Evolutionary conservation across 2,797 vertebrate species (phyloP).

Genomic region (Fistularia tabacaria): DNA sequence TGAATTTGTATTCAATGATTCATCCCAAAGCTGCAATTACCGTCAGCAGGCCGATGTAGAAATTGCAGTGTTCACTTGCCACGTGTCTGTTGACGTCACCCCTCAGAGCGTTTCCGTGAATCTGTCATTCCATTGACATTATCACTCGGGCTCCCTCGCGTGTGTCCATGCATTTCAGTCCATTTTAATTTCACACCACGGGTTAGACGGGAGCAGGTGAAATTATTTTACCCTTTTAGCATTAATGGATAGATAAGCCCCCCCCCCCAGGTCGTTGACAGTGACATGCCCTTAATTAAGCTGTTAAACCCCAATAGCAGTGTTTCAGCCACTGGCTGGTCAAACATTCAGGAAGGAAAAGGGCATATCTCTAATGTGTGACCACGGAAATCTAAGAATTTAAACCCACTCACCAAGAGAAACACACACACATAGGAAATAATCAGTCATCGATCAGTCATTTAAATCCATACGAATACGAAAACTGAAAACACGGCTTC

Average conservation of each 20-base stretch:
- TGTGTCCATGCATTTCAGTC: neutral
- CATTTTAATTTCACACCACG: neutral
- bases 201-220: slow-evolving; percentile 16
- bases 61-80: too few species aligned
- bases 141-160: too few species aligned
- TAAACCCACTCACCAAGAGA: neutral
- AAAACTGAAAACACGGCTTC: too few species aligned
- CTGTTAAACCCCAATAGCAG: slow-evolving; percentile 26
- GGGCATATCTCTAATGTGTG: slow-evolving; percentile 44
- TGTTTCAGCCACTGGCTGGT: slow-evolving; percentile 31
- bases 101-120: too few species aligned
- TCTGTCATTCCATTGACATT: too few species aligned
- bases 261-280: slow-evolving; percentile 25
- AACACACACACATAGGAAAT: too few species aligned
- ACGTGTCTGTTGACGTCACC: too few species aligned
- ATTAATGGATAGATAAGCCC: slow-evolving; percentile 29
- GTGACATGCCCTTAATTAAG: slow-evolving; percentile 56
- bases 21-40: too few species aligned
- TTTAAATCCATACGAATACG: too few species aligned
- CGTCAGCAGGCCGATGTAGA: too few species aligned
- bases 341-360: slow-evolving; percentile 39
- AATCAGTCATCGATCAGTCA: too few species aligned
- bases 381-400: slow-evolving; percentile 38
- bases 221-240: slow-evolving; percentile 8
- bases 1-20: too few species aligned